Percentiles rank a stretch among this genome's conserved stretches.
These are phyloP conservation scores for Triops longicaudatus DNA, from an alignment of 1,140 invertebrate genomes.

Conservation along the genomic window DNA sequence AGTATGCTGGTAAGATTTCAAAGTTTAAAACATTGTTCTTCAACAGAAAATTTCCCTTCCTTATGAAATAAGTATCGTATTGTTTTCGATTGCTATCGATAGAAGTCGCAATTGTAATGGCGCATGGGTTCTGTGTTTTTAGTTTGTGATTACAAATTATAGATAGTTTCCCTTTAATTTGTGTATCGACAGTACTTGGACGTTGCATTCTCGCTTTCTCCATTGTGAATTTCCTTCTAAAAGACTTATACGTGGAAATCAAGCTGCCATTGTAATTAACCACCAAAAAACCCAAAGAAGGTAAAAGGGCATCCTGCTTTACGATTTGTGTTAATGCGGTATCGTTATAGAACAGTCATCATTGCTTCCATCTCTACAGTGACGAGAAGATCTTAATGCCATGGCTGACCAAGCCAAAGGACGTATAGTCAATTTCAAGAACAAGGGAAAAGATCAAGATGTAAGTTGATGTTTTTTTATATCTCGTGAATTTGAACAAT, in stretches of 20 bases:
- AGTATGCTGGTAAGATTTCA: too few species aligned
- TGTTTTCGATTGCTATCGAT: not conserved
- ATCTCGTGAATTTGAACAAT: conserved; percentile 22
- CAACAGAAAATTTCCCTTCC: not conserved
- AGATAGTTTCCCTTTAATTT: too few species aligned
- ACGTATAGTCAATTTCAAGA: conserved; percentile 85
- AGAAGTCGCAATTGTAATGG: not conserved
- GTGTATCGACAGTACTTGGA: too few species aligned
- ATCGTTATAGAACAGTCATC: not conserved
- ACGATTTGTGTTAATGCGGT: not conserved
- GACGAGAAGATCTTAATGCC: conserved; percentile 17
- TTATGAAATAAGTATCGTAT: not conserved
- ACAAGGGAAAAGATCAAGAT: conserved; percentile 94
- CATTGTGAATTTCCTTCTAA: too few species aligned
- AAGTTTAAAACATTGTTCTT: not conserved
- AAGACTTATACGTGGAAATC: too few species aligned
- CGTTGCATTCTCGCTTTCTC: too few species aligned
- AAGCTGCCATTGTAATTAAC: too few species aligned
- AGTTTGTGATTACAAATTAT: not conserved
- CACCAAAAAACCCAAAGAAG: too few species aligned
- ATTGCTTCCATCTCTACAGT: not conserved
- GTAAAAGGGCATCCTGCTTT: too few species aligned
- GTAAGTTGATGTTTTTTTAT: conserved; percentile 56
- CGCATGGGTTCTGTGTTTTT: conserved; percentile 5
- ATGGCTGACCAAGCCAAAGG: conserved; percentile 33